phyloP scores from a whole-genome alignment of 2,888 invertebrate species.

The Ormyrus thymus region DNA sequence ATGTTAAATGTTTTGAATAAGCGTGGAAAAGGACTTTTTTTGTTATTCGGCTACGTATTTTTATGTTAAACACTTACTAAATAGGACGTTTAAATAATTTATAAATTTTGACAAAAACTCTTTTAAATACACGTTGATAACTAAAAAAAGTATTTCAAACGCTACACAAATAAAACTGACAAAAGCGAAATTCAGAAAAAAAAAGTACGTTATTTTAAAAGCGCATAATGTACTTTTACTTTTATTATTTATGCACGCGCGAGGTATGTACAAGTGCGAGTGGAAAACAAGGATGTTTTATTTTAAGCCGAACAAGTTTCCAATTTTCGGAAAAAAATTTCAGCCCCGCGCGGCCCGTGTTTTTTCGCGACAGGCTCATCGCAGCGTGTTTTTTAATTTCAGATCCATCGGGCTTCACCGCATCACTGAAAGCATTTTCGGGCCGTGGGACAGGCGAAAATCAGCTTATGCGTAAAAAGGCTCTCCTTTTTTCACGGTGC shows the following conservation, averaged over 20 bases:
- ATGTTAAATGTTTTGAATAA: no score
- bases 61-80: no score
- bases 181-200: no score
- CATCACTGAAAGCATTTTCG: slow-evolving; percentile 48
- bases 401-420: slow-evolving; percentile 47
- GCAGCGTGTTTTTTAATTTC: slow-evolving; percentile 47
- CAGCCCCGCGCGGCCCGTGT: not conserved
- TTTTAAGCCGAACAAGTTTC: slow-evolving; percentile 14
- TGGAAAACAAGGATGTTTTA: slow-evolving; percentile 12
- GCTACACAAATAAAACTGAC: no score
- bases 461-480: slow-evolving; percentile 51
- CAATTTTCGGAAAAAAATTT: slow-evolving; percentile 23
- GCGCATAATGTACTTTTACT: not conserved
- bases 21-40: no score
- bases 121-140: not conserved
- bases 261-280: not conserved
- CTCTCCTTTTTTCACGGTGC: slow-evolving; percentile 36
- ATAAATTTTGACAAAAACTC: no score
- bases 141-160: not conserved
- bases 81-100: no score
- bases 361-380: slow-evolving; percentile 20
- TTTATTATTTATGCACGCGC: not conserved
- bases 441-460: slow-evolving; percentile 31
- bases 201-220: not conserved
- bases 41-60: no score